phyloP scores from a whole-genome alignment of 92 coral and sea anemone genomes.

The Pocillopora meandrina region DNA sequence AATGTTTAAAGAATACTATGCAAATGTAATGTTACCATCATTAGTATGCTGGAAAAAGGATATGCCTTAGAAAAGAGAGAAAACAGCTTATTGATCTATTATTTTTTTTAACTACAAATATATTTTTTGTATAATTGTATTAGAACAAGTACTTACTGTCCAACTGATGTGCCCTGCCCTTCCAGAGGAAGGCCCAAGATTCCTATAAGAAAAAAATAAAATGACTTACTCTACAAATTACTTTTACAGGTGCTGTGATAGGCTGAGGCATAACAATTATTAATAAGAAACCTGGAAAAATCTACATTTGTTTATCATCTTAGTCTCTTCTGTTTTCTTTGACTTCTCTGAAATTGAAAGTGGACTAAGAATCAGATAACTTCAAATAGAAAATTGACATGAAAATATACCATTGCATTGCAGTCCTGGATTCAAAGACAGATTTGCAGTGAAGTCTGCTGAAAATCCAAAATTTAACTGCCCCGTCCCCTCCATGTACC shows the following conservation, averaged over 20 bases:
- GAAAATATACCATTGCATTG: conserved; percentile 14
- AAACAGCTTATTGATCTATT: no score
- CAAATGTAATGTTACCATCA: no score
- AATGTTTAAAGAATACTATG: no score
- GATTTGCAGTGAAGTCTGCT: conserved; percentile 1
- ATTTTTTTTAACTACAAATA: no score
- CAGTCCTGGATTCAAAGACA: conserved; percentile 7
- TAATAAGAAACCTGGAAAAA: no score
- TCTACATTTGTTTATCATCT: no score
- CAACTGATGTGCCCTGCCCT: conserved; percentile 20
- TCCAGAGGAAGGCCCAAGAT: conserved; percentile 17
- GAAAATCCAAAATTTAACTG: conserved; percentile 52
- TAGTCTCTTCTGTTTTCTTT: not conserved
- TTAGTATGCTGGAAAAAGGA: no score
- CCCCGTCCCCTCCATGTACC: conserved; percentile 42
- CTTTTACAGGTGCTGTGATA: no score
- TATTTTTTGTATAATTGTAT: not conserved
- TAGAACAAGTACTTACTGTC: conserved; percentile 16
- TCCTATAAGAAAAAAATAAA: conserved; percentile 8
- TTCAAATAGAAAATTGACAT: not conserved
- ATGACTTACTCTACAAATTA: no score
- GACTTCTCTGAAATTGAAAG: not conserved
- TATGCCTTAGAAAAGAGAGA: no score
- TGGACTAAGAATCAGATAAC: not conserved
- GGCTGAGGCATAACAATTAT: no score